Evolutionary conservation across 2,797 vertebrate genomes (phyloP).

Genomic region (Lindbergichthys nudifrons): DNA sequence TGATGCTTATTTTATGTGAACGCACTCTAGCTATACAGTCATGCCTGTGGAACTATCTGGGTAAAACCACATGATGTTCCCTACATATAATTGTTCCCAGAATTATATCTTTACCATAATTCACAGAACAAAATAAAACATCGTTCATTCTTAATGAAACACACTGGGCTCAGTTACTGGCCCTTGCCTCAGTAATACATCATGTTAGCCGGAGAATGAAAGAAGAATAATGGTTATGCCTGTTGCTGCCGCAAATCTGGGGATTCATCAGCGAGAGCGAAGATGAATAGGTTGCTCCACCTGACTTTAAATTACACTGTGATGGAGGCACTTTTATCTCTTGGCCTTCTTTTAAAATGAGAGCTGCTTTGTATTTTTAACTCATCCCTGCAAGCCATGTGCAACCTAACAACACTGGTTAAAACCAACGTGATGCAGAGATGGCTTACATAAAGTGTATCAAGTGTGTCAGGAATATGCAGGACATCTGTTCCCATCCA

Average conservation of each 20-base stretch:
- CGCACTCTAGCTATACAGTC: background rate
- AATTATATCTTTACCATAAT: constrained; percentile 32
- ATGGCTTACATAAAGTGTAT: constrained; percentile 15
- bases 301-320: constrained; percentile 63
- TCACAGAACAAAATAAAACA: constrained; percentile 45
- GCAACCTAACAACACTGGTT: background rate
- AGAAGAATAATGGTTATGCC: constrained; percentile 75
- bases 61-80: background rate
- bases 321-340: constrained; percentile 54
- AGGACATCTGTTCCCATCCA: constrained; percentile 2
- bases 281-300: constrained; percentile 66
- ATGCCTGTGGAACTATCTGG: background rate
- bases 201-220: constrained; percentile 75
- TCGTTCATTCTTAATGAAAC: constrained; percentile 68
- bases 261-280: constrained; percentile 67
- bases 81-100: constrained; percentile 8
- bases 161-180: constrained; percentile 61
- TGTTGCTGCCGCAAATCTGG: constrained; percentile 70
- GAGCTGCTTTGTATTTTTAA: constrained; percentile 53
- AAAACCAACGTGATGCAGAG: constrained; percentile 15
- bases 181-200: constrained; percentile 65
- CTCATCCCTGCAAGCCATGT: constrained; percentile 14
- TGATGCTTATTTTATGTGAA: background rate
- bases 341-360: constrained; percentile 31
- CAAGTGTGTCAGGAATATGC: constrained; percentile 30